phyloP scores from a whole-genome alignment of 2,888 invertebrate species.

The Meiosimyza decipiens region DNA sequence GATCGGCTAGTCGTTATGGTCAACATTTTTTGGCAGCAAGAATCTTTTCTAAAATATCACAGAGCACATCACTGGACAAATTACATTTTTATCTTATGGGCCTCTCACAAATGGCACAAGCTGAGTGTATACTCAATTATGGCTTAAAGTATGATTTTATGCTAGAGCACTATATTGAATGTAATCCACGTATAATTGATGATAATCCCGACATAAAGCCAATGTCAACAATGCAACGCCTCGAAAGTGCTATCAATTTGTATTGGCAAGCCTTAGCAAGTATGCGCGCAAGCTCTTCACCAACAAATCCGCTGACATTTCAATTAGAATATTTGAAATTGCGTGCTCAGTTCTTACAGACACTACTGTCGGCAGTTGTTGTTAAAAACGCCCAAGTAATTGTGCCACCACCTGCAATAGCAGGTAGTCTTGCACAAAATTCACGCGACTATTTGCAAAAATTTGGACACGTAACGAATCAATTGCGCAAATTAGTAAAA shows the following conservation, averaged over 20 bases:
- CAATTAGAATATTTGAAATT: constrained; percentile 82
- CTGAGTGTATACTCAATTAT: constrained; percentile 75
- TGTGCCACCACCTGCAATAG: constrained; percentile 93
- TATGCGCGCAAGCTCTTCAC: constrained; percentile 67
- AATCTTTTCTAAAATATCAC: constrained; percentile 74
- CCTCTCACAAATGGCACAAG: constrained; percentile 79
- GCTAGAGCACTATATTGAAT: constrained; percentile 58
- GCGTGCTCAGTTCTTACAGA: constrained; percentile 79
- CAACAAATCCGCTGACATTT: constrained; percentile 69
- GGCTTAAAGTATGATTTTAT: constrained; percentile 68
- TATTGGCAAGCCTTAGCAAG: constrained; percentile 75
- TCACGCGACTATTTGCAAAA: constrained; percentile 82
- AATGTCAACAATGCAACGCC: constrained; percentile 69
- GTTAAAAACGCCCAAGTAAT: constrained; percentile 74
- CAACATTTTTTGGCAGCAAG: constrained; percentile 79
- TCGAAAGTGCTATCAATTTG: constrained; percentile 70
- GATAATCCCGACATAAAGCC: constrained; percentile 28
- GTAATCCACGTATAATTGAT: constrained; percentile 53
- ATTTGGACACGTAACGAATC: constrained; percentile 83
- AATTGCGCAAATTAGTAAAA: constrained; percentile 79
- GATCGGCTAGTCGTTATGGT: constrained; percentile 87
- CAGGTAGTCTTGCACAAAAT: constrained; percentile 82
- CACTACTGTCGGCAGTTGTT: constrained; percentile 66
- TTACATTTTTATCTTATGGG: constrained; percentile 89
- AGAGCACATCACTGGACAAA: constrained; percentile 85